Percentiles rank a stretch among this genome's conserved stretches.
These are phyloP conservation scores for Toxotes jaculatrix DNA, from an alignment of 2,113 vertebrate genomes.

Conservation along the genomic window DNA sequence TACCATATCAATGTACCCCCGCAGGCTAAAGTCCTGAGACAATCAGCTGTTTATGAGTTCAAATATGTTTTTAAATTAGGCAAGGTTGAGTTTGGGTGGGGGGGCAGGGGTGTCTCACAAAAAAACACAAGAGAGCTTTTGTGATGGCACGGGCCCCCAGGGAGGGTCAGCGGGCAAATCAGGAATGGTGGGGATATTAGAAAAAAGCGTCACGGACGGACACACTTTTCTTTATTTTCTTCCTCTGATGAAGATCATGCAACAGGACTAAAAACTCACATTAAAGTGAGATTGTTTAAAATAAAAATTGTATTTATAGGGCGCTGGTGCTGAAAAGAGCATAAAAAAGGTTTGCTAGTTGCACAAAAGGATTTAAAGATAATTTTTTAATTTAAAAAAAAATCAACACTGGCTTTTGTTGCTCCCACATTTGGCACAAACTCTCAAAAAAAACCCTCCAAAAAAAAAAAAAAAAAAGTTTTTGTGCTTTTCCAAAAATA, in stretches of 20 bases:
- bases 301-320: too few relatives aligned
- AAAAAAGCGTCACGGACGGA: background rate
- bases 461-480: background rate
- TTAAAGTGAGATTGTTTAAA: too few relatives aligned
- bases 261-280: background rate
- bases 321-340: too few relatives aligned
- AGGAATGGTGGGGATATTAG: background rate
- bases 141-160: slow-evolving; percentile 46
- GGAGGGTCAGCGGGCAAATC: slow-evolving; percentile 28
- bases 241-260: background rate
- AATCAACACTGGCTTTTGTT: too few relatives aligned
- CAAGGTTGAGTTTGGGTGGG: slow-evolving; percentile 7
- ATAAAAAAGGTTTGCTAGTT: too few relatives aligned
- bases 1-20: background rate
- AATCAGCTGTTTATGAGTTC: slow-evolving; percentile 29
- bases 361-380: too few relatives aligned
- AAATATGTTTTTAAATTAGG: slow-evolving; percentile 38
- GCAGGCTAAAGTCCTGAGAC: background rate
- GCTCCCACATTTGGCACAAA: background rate
- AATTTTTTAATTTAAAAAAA: too few relatives aligned
- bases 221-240: background rate
- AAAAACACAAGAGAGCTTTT: slow-evolving; percentile 58
- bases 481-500: background rate
- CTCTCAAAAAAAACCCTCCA: background rate
- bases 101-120: background rate